Conservation (phyloP, 2,888 invertebrate species). For the Uropetala carovei region DNA sequence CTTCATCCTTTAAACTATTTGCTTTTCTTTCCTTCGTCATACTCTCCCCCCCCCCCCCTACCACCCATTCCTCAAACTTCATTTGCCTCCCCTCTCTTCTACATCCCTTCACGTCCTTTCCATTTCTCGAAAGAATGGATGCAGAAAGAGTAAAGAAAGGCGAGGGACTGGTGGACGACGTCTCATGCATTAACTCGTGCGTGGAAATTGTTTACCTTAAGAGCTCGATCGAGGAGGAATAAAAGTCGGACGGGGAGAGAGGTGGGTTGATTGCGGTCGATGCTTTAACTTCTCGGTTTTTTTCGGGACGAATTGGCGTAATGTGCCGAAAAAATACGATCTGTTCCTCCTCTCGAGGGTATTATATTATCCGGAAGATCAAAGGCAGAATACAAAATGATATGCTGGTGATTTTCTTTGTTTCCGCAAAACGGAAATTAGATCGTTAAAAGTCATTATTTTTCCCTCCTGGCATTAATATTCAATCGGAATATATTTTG, state of each 20-base stretch:
- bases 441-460: background rate
- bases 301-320: background rate
- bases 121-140: no score
- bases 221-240: background rate
- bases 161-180: background rate
- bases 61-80: no score
- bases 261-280: background rate
- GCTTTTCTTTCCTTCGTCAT: no score
- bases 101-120: no score
- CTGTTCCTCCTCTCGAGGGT: background rate
- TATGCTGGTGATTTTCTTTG: background rate
- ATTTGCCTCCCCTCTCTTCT: no score
- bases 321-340: background rate
- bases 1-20: no score
- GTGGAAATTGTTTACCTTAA: background rate
- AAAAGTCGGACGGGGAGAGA: background rate
- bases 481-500: background rate
- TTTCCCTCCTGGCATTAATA: background rate
- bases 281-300: background rate
- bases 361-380: slow-evolving; percentile 12
- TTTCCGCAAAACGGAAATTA: background rate
- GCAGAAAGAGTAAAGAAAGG: no score
- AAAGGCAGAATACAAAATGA: background rate
- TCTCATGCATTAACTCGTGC: background rate
- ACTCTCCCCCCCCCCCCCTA: no score